Base-by-base conservation (phyloP, 1,140 invertebrate genomes). In the Penaeus japonicus region DNA sequence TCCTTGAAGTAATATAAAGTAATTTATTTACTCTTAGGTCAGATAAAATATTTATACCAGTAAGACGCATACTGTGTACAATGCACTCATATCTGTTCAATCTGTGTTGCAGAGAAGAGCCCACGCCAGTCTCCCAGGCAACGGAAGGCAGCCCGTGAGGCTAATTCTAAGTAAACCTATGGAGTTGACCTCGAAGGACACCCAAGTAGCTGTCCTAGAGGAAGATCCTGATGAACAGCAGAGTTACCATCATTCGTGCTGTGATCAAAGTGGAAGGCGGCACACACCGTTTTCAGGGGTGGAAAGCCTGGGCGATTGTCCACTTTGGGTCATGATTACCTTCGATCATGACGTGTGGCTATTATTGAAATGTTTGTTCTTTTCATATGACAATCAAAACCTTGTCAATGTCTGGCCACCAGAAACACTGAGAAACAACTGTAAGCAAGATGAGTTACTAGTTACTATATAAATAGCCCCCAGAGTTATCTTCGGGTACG, bases 81-180 rank as follows among this genome's bases (percentile, higher is more conserved):
- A n/a, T 59, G n/a, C 17, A 24, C 17, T 65, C 3, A 65, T 65
- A 12, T 65, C 4, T 65, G 2, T 65, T 17, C 62, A n/a, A 65
- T 62, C n/a, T 32, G 15, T 22, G 7, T 81, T 81, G 18, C 78
- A 82, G 78, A 82, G 59, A 87, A 81, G 32, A 81, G 78, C n/a
- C 85, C 85, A 65, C 85, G 85, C 35, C 78, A 81, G 85, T 87
- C 85, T 80, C 87, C 89, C 10, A 59, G 65, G 47, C 89, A 89
- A 47, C 70, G 89, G 59, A 90, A 90, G 84, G 35, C 75, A 32
- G 89, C 89, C 22, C 81, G 84, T 84, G 84, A 65, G n/a, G 87
- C 90, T 85, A 86, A 87, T 89, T 90, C 90, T 82, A 89, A 89
- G 85, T 87, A 87, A 87, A 24, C 17, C 78, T 15, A 81, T 62